These are phyloP conservation scores for Eupelmus urozonus DNA, from an alignment of 2,888 invertebrate genomes.

Conservation along the genomic window DNA sequence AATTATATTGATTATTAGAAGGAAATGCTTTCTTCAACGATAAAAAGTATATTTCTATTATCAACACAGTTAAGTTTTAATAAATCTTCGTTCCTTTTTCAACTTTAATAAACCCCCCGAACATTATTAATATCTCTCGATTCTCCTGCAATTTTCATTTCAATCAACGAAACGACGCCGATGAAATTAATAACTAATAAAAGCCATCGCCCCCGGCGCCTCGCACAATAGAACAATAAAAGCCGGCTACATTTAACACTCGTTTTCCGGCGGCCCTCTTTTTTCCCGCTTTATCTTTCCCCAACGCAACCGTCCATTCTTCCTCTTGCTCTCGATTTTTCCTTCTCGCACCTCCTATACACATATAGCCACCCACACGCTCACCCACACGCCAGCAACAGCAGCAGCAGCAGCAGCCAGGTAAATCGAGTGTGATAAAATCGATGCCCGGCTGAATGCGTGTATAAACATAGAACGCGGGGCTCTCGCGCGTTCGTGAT, in stretches of 20 bases:
- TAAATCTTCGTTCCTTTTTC: too few species aligned
- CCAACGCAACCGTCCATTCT: neutral
- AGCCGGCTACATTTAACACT: neutral
- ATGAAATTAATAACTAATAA: neutral
- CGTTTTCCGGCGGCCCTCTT: constrained; percentile 1
- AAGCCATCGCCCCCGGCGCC: neutral
- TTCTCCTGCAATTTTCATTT: too few species aligned
- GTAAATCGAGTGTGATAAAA: constrained; percentile 58
- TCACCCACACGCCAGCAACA: neutral
- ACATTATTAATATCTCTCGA: too few species aligned
- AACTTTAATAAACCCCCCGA: too few species aligned
- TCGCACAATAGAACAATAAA: constrained; percentile 11
- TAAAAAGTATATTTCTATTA: too few species aligned
- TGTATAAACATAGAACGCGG: constrained; percentile 42
- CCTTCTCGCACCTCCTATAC: neutral
- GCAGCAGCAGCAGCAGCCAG: neutral
- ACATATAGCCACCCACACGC: neutral
- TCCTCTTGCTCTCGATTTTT: constrained; percentile 8
- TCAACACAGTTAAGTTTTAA: too few species aligned
- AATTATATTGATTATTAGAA: too few species aligned
- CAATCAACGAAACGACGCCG: too few species aligned
- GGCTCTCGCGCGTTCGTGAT: constrained; percentile 24
- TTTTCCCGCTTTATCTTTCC: constrained; percentile 5
- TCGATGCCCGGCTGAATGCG: constrained; percentile 44
- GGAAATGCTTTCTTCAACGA: too few species aligned